Percentiles rank a stretch among this genome's conserved stretches.
Conservation (phyloP, 2,888 invertebrate species). For the Phania funesta region DNA sequence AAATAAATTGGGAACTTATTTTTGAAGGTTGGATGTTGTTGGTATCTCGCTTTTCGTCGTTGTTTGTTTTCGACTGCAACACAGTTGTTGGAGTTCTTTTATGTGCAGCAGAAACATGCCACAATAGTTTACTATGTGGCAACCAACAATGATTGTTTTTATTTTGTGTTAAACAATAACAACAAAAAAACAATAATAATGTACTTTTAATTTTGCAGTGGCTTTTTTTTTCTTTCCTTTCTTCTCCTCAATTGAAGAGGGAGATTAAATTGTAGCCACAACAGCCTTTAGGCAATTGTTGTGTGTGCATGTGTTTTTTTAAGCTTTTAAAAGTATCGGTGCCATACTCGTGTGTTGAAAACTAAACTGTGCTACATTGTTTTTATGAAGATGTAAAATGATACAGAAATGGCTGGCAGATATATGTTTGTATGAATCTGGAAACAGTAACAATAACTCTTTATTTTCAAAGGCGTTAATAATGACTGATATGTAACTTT, state of each 20-base stretch:
- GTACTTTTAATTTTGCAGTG: slow-evolving; percentile 42
- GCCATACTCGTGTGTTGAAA: slow-evolving; percentile 15
- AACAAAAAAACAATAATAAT: slow-evolving; percentile 19
- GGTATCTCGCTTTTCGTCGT: slow-evolving; percentile 13
- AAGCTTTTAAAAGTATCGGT: background rate
- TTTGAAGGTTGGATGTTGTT: slow-evolving; percentile 31
- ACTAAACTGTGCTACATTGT: slow-evolving; percentile 15
- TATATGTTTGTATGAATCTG: background rate
- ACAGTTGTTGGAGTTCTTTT: slow-evolving; percentile 10
- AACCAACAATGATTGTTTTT: slow-evolving; percentile 45
- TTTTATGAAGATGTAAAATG: slow-evolving; percentile 16
- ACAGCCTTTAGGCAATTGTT: slow-evolving; percentile 31
- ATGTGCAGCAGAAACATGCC: slow-evolving; percentile 34
- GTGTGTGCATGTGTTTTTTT: background rate
- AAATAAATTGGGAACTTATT: slow-evolving; percentile 30
- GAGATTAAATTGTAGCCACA: slow-evolving; percentile 46
- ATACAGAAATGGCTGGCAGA: background rate
- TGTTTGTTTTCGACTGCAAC: slow-evolving; percentile 6
- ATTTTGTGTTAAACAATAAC: slow-evolving; percentile 42
- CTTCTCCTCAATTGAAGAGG: slow-evolving; percentile 26
- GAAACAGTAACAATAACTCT: background rate
- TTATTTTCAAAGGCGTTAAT: background rate
- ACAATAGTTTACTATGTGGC: slow-evolving; percentile 59
- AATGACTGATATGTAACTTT: too few relatives aligned
- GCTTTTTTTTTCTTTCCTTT: background rate